Evolutionary conservation across 2,797 vertebrate species (phyloP).

Genomic region (Telmatherina bonti): DNA sequence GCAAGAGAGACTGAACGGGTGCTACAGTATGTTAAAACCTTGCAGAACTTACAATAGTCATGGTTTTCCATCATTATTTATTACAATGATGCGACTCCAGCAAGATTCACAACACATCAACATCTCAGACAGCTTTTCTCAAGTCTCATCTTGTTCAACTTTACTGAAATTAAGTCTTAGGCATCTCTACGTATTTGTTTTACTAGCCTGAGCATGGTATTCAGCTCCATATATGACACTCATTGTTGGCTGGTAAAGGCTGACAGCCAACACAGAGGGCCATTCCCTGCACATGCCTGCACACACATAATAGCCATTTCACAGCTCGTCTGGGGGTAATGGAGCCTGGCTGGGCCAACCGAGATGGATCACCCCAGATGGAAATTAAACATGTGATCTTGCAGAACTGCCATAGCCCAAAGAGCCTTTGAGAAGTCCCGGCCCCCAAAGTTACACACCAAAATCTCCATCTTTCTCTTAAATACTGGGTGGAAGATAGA

Average conservation of each 20-base stretch:
- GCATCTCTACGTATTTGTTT: conserved; percentile 55
- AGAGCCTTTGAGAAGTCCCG: conserved; percentile 62
- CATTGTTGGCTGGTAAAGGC: conserved; percentile 68
- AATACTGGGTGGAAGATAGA: too few species aligned
- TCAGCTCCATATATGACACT: conserved; percentile 51
- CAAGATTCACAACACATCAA: neutral
- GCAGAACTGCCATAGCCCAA: conserved; percentile 72
- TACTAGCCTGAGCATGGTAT: conserved; percentile 49
- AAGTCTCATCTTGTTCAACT: conserved; percentile 4
- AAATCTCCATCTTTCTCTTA: conserved; percentile 14
- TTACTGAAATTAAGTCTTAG: conserved; percentile 23
- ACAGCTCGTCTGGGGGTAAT: conserved; percentile 82
- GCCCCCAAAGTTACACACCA: conserved; percentile 48
- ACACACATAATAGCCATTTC: conserved; percentile 83
- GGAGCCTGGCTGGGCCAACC: conserved; percentile 68
- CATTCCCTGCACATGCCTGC: conserved; percentile 73
- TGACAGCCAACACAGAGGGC: conserved; percentile 60
- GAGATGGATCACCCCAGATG: conserved; percentile 79
- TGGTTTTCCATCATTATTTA: neutral
- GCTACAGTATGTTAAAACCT: neutral
- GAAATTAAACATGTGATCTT: conserved; percentile 81
- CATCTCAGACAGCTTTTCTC: neutral
- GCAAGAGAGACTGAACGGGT: too few species aligned
- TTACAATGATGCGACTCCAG: neutral
- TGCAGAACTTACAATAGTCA: neutral